phyloP scores from a whole-genome alignment of 1,140 invertebrate species.

The Drosophila yakuba region DNA sequence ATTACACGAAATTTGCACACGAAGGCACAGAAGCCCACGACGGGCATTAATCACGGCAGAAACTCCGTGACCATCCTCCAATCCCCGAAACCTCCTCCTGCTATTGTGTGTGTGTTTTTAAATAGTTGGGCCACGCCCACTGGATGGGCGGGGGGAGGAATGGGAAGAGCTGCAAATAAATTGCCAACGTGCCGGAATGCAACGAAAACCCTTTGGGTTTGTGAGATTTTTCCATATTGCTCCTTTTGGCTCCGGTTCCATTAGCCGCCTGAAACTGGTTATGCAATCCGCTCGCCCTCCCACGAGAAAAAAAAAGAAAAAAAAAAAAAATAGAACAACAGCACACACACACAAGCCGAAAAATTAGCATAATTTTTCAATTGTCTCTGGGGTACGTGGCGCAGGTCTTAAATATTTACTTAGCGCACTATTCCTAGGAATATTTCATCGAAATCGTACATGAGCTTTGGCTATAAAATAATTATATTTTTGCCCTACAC shows the following conservation, averaged over 20 bases:
- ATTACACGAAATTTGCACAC: constrained; percentile 80
- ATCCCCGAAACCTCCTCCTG: not conserved
- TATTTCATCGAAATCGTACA: too few relatives aligned
- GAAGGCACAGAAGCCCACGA: constrained; percentile 81
- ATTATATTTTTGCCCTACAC: not conserved
- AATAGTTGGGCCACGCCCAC: constrained; percentile 51
- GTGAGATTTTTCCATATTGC: constrained; percentile 75
- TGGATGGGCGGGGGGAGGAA: not conserved
- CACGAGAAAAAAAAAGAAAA: constrained; percentile 14
- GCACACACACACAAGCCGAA: constrained; percentile 16
- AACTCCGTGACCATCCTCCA: not conserved
- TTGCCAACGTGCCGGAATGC: constrained; percentile 79
- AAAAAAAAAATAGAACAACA: constrained; percentile 22
- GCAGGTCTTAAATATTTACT: too few relatives aligned
- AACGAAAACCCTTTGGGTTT: constrained; percentile 72
- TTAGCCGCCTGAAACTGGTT: not conserved
- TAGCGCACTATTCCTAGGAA: not conserved
- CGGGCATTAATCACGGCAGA: constrained; percentile 74
- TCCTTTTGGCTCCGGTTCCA: constrained; percentile 9
- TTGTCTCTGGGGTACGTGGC: constrained; percentile 52
- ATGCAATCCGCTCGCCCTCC: not conserved
- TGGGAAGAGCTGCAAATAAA: constrained; percentile 56
- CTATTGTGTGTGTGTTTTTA: constrained; percentile 51
- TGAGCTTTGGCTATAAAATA: too few relatives aligned
- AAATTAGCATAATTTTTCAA: constrained; percentile 80